Evolutionary conservation across 2,888 invertebrate species (phyloP).

Genomic region (Eilema sororculum): DNA sequence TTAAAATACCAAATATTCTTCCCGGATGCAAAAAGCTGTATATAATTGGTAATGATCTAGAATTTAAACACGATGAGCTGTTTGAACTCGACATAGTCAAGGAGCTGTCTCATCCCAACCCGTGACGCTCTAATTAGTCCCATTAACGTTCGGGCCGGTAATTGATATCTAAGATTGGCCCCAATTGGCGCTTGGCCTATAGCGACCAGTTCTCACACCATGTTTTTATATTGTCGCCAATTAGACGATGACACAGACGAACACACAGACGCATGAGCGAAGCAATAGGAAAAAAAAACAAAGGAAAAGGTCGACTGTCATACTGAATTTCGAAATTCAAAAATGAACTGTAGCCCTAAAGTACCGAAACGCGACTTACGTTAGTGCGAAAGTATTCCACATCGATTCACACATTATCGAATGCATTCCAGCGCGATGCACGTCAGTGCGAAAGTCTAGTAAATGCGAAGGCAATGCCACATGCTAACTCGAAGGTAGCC

Average conservation of each 20-base stretch:
- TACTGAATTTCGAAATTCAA: too few relatives aligned
- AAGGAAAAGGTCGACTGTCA: too few relatives aligned
- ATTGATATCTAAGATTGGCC: conserved; percentile 51
- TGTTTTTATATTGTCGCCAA: conserved; percentile 22
- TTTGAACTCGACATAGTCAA: neutral
- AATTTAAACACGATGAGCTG: neutral
- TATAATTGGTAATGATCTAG: neutral
- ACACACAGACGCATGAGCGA: neutral
- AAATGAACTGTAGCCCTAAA: too few relatives aligned
- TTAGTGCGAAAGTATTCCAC: too few relatives aligned
- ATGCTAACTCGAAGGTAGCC: too few relatives aligned
- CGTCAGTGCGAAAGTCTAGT: too few relatives aligned
- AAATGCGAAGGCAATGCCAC: too few relatives aligned
- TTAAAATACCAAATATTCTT: too few relatives aligned
- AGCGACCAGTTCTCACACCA: conserved; percentile 23
- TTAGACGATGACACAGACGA: conserved; percentile 15
- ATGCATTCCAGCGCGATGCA: too few relatives aligned
- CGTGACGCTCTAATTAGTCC: conserved; percentile 35
- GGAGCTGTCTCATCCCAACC: conserved; percentile 6
- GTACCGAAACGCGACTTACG: too few relatives aligned
- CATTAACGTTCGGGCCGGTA: conserved; percentile 41
- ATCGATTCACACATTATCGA: too few relatives aligned
- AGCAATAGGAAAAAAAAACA: neutral
- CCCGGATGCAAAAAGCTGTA: too few relatives aligned
- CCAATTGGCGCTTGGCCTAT: conserved; percentile 35